Conservation (phyloP, 2,888 invertebrate species). For the Tricholauxania praeusta region DNA sequence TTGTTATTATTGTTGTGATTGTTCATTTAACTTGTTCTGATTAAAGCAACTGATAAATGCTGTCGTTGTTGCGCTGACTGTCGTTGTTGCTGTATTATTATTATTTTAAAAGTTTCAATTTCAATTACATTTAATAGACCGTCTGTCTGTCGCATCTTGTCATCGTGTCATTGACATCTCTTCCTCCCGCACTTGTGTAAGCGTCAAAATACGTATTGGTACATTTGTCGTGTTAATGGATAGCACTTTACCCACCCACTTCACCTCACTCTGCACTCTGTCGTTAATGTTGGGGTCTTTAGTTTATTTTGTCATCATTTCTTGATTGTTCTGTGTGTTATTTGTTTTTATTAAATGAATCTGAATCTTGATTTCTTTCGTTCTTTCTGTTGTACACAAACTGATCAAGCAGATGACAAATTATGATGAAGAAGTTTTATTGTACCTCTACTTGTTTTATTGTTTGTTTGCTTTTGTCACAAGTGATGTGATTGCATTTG, state of each 20-base stretch:
- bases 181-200: conserved; percentile 8
- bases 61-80: neutral
- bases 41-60: conserved; percentile 26
- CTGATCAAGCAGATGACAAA: conserved; percentile 17
- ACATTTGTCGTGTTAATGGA: no score
- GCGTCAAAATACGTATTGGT: neutral
- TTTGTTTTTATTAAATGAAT: conserved; percentile 21
- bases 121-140: no score
- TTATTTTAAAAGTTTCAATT: no score
- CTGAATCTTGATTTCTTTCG: no score
- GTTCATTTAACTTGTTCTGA: conserved; percentile 23
- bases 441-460: neutral
- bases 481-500: conserved; percentile 13
- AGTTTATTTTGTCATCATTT: neutral
- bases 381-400: conserved; percentile 10
- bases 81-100: no score
- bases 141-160: neutral
- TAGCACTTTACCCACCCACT: neutral
- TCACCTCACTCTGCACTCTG: neutral
- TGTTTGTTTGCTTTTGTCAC: conserved; percentile 6
- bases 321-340: conserved; percentile 12
- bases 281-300: conserved; percentile 1
- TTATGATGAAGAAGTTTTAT: conserved; percentile 9
- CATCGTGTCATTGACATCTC: conserved; percentile 28
- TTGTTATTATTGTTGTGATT: conserved; percentile 14